A percentile compares a stretch with the other conserved stretches of the same genome.
These are phyloP conservation scores for Muscicapa comitata DNA, from an alignment of 2,797 vertebrate species.

Conservation along the genomic window DNA sequence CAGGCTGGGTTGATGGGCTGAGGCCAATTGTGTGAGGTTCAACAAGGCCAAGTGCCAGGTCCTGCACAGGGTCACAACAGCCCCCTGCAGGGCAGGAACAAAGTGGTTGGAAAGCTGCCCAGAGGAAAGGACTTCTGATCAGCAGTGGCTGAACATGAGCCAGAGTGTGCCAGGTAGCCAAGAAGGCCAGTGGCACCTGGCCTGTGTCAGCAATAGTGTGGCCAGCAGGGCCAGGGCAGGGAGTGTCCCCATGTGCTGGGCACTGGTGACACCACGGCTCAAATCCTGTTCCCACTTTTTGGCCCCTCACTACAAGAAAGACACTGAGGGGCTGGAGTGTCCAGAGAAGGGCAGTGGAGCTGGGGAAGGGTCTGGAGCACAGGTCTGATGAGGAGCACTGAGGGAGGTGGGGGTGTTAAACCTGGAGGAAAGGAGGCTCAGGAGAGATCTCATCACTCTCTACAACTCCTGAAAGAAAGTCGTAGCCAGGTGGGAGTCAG, in stretches of 20 bases:
- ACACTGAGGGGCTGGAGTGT: neutral
- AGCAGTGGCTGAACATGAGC: neutral
- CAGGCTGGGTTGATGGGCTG: accelerated
- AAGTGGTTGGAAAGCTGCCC: neutral
- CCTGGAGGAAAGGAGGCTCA: neutral
- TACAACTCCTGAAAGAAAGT: neutral
- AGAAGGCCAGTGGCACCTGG: neutral
- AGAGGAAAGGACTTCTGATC: accelerated
- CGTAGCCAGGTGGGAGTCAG: accelerated
- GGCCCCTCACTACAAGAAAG: neutral
- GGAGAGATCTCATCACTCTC: accelerated
- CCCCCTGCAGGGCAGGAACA: neutral
- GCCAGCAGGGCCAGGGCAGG: neutral
- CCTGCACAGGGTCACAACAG: neutral
- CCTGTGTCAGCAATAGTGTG: neutral
- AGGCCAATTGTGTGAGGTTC: neutral
- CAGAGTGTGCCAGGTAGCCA: neutral
- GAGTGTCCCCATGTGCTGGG: accelerated
- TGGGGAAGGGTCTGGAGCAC: neutral
- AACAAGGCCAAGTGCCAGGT: neutral
- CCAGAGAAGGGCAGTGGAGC: accelerated
- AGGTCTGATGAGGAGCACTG: neutral
- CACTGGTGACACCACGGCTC: accelerated
- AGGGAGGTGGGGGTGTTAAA: neutral
- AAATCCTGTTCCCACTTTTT: neutral